A percentile compares a stretch with the other conserved stretches of the same genome.
phyloP scores from a whole-genome alignment of 2,888 invertebrate species.

The Archaeoteleia sp. region DNA sequence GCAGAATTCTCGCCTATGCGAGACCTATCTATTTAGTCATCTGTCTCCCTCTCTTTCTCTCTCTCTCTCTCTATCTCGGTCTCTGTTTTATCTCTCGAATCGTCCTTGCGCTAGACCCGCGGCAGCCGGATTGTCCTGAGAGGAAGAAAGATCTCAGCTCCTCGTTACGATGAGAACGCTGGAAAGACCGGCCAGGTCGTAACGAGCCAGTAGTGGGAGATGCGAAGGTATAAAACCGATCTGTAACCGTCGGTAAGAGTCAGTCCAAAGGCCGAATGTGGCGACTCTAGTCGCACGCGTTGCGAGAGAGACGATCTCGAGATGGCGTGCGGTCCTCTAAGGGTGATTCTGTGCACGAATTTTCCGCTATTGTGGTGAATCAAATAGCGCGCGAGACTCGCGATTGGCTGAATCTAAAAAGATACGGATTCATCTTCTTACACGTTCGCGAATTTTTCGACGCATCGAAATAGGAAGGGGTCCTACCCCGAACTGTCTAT shows the following conservation, averaged over 20 bases:
- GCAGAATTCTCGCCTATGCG: not conserved
- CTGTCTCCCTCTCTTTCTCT: conserved; percentile 21
- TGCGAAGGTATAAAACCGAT: conserved; percentile 73
- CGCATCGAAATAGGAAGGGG: too few relatives aligned
- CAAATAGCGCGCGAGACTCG: not conserved
- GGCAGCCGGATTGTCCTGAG: conserved; percentile 46
- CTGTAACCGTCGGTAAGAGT: conserved; percentile 64
- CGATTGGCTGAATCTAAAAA: not conserved
- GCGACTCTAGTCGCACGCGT: conserved; percentile 72
- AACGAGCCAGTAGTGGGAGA: conserved; percentile 65
- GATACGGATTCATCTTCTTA: too few relatives aligned
- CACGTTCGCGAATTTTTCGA: too few relatives aligned
- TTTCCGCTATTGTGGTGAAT: conserved; percentile 39
- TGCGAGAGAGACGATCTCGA: conserved; percentile 72
- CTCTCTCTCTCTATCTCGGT: conserved; percentile 19
- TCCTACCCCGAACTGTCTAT: too few relatives aligned
- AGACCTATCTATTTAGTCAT: not conserved
- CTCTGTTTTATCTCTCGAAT: conserved; percentile 43
- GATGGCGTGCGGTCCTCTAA: conserved; percentile 52
- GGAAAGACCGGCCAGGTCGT: conserved; percentile 49
- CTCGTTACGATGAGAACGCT: conserved; percentile 50
- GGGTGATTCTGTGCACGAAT: conserved; percentile 56
- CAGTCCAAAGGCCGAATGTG: conserved; percentile 73
- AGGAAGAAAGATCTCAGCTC: conserved; percentile 47
- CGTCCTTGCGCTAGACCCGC: conserved; percentile 55